Percentiles rank a stretch among this genome's conserved stretches.
Evolutionary conservation across 2,113 vertebrate species (phyloP).

Genomic region (Malurus cyaneus): DNA sequence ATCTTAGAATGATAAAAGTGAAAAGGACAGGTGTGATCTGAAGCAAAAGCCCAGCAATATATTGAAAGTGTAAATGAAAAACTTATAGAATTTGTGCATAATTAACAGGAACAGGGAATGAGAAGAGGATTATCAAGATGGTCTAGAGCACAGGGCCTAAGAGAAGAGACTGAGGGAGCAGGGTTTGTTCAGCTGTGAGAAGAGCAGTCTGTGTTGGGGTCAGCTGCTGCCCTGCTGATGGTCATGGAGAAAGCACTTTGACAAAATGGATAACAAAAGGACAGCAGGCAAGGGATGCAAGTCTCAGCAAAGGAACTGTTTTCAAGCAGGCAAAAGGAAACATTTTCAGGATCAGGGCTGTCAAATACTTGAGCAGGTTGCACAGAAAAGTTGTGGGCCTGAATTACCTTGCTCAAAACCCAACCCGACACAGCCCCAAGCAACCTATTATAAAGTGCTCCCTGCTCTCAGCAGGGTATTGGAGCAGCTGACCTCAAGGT

Average conservation of each 20-base stretch:
- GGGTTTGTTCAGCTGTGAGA: neutral
- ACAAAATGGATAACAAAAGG: neutral
- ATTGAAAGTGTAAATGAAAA: neutral
- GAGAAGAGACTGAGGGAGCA: neutral
- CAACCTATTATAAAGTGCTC: neutral
- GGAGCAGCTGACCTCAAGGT: neutral
- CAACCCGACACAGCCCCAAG: neutral
- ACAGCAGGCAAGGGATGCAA: neutral
- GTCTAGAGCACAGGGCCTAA: neutral
- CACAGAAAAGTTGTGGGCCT: neutral
- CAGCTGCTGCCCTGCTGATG: neutral
- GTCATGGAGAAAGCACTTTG: neutral
- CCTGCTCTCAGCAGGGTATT: neutral
- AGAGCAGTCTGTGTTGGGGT: neutral
- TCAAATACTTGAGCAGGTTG: neutral
- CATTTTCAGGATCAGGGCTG: neutral
- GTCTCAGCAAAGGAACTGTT: neutral
- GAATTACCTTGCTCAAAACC: neutral
- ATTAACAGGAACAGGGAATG: neutral
- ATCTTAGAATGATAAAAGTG: neutral
- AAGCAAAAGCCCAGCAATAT: neutral
- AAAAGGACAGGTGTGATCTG: neutral
- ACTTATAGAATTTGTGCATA: neutral
- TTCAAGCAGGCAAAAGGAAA: neutral
- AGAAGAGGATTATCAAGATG: neutral